phyloP scores from a whole-genome alignment of 2,888 invertebrate species.

The Archips xylosteana region DNA sequence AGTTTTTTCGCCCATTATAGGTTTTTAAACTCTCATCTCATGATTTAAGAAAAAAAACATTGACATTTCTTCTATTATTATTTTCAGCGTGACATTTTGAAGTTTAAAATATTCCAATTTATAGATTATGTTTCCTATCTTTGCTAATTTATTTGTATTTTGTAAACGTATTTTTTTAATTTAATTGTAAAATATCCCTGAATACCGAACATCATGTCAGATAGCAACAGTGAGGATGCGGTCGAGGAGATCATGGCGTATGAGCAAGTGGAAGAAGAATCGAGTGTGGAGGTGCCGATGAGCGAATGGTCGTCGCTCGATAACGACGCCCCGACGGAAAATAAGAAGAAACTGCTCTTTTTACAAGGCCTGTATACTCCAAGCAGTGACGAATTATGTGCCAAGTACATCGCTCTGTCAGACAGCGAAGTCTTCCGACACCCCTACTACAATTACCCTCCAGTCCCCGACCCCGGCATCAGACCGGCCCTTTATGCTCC shows the following conservation, averaged over 20 bases:
- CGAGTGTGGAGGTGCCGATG: constrained; percentile 66
- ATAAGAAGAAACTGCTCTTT: constrained; percentile 54
- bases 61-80: background rate
- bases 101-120: background rate
- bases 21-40: too few relatives aligned
- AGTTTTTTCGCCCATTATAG: too few relatives aligned
- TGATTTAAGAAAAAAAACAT: background rate
- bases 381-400: constrained; percentile 68
- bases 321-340: constrained; percentile 51
- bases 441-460: constrained; percentile 69
- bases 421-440: constrained; percentile 65
- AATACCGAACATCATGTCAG: background rate
- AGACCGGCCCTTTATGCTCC: constrained; percentile 60
- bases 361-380: constrained; percentile 61
- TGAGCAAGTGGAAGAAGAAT: constrained; percentile 48
- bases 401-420: constrained; percentile 63
- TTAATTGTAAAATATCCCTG: background rate
- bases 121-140: background rate
- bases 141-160: background rate
- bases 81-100: constrained; percentile 3
- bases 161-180: background rate
- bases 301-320: constrained; percentile 71
- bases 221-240: background rate
- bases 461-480: constrained; percentile 71
- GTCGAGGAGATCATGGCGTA: background rate